These are phyloP conservation scores for Tachina grossa DNA, from an alignment of 2,888 invertebrate species.

Conservation along the genomic window DNA sequence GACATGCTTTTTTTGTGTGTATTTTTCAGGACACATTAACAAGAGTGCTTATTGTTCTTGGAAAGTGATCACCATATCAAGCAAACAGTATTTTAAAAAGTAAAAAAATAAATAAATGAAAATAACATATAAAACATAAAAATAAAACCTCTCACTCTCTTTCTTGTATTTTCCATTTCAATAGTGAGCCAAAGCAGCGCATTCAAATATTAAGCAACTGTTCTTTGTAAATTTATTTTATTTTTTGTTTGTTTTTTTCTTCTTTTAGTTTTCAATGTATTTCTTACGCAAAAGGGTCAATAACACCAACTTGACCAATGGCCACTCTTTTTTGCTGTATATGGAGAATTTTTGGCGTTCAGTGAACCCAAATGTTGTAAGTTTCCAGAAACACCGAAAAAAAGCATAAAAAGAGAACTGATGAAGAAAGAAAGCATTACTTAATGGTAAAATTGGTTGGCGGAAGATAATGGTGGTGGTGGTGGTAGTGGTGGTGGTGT, in stretches of 20 bases:
- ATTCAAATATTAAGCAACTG: slow-evolving; percentile 67
- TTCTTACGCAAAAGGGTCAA: slow-evolving; percentile 72
- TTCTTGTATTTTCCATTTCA: slow-evolving; percentile 69
- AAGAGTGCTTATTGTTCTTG: slow-evolving; percentile 60
- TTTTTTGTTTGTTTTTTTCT: slow-evolving; percentile 32
- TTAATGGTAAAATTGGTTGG: slow-evolving; percentile 24
- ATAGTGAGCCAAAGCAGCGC: slow-evolving; percentile 33
- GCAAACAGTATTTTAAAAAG: slow-evolving; percentile 20
- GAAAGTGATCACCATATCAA: slow-evolving; percentile 58
- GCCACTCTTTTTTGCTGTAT: slow-evolving; percentile 47
- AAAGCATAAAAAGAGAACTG: slow-evolving; percentile 10
- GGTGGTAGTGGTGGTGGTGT: not conserved
- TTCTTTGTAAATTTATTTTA: slow-evolving; percentile 55
- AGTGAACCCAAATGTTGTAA: slow-evolving; percentile 69
- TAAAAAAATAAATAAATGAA: slow-evolving; percentile 21
- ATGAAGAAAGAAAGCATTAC: slow-evolving; percentile 50
- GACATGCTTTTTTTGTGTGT: not conserved
- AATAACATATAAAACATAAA: slow-evolving; percentile 2
- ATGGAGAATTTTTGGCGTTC: slow-evolving; percentile 71
- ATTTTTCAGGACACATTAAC: slow-evolving; percentile 47
- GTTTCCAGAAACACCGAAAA: slow-evolving; percentile 43
- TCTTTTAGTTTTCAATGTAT: slow-evolving; percentile 22
- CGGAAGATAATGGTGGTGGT: too few species aligned
- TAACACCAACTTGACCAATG: slow-evolving; percentile 72
- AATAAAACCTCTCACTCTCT: slow-evolving; percentile 60